Conservation (phyloP, 2,113 vertebrate genomes). For the Leuciscus idus region DNA sequence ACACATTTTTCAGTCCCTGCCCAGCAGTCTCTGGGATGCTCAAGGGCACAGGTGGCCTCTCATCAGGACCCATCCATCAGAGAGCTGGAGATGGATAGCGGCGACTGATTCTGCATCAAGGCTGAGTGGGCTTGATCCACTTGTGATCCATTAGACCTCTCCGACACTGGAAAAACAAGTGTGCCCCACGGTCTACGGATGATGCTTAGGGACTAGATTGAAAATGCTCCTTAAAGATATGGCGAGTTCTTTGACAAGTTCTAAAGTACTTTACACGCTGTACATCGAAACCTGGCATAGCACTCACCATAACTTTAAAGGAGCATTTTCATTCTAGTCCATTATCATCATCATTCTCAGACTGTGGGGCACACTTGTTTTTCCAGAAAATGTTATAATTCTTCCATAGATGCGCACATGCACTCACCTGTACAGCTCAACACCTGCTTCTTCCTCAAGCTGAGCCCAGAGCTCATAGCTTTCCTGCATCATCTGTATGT, state of each 20-base stretch:
- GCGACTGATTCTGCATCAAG: slow-evolving; percentile 22
- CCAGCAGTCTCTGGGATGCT: slow-evolving; percentile 18
- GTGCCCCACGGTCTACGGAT: neutral
- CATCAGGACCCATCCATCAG: slow-evolving; percentile 62
- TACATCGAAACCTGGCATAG: neutral
- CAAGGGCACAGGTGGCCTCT: slow-evolving; percentile 67
- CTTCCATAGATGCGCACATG: neutral
- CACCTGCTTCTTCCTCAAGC: slow-evolving; percentile 80
- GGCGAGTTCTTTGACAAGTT: neutral
- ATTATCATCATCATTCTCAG: neutral
- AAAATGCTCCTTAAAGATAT: neutral
- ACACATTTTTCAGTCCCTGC: slow-evolving; percentile 46
- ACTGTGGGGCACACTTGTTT: neutral
- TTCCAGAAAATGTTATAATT: neutral
- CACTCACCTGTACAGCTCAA: slow-evolving; percentile 81
- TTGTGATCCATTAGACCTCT: slow-evolving; percentile 47
- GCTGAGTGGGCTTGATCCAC: slow-evolving; percentile 26
- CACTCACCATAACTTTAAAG: slow-evolving; percentile 7
- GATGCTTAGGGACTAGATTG: neutral
- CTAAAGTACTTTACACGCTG: neutral
- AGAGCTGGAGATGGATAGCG: slow-evolving; percentile 31
- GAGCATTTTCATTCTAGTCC: neutral
- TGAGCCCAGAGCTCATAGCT: slow-evolving; percentile 81
- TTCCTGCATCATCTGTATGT: slow-evolving; percentile 85
- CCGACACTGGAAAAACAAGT: slow-evolving; percentile 28